Conservation (phyloP, 2,113 vertebrate genomes). For the Eubucco bourcierii region DNA sequence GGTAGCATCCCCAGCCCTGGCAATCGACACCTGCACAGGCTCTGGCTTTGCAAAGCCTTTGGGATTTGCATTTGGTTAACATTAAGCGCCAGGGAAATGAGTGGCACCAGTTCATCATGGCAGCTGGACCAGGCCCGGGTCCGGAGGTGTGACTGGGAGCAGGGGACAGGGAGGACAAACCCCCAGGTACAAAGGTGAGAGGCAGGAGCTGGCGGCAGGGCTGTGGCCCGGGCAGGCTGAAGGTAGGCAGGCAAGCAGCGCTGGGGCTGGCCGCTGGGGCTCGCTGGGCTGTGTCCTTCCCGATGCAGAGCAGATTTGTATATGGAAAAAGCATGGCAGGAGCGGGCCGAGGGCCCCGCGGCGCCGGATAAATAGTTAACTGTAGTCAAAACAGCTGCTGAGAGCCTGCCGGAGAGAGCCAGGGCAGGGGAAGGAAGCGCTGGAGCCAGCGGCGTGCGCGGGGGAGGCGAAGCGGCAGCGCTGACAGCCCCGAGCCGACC, state of each 20-base stretch:
- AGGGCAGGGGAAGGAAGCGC: conserved; percentile 49
- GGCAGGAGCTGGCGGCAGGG: not conserved
- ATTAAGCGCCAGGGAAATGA: conserved; percentile 32
- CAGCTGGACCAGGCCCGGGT: not conserved
- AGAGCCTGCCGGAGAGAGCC: not conserved
- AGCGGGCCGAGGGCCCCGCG: not conserved
- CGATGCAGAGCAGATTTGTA: conserved; percentile 1
- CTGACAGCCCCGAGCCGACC: not conserved
- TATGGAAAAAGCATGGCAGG: conserved; percentile 59
- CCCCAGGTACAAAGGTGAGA: not conserved
- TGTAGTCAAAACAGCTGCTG: conserved; percentile 41
- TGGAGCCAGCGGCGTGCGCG: not conserved
- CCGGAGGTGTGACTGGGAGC: rapidly evolving
- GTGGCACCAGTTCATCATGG: not conserved
- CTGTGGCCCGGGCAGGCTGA: not conserved
- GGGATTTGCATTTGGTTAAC: conserved; percentile 36
- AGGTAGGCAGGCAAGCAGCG: rapidly evolving
- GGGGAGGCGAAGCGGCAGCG: not conserved
- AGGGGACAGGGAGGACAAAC: not conserved
- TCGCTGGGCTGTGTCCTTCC: not conserved
- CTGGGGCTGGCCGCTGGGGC: not conserved
- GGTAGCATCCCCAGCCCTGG: not conserved
- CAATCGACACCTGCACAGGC: not conserved
- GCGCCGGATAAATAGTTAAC: conserved; percentile 63
- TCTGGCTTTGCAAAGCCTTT: not conserved